Percentiles rank a stretch among this genome's conserved stretches.
These are phyloP conservation scores for Chouioia cunea DNA, from an alignment of 2,888 invertebrate genomes.

Conservation along the genomic window DNA sequence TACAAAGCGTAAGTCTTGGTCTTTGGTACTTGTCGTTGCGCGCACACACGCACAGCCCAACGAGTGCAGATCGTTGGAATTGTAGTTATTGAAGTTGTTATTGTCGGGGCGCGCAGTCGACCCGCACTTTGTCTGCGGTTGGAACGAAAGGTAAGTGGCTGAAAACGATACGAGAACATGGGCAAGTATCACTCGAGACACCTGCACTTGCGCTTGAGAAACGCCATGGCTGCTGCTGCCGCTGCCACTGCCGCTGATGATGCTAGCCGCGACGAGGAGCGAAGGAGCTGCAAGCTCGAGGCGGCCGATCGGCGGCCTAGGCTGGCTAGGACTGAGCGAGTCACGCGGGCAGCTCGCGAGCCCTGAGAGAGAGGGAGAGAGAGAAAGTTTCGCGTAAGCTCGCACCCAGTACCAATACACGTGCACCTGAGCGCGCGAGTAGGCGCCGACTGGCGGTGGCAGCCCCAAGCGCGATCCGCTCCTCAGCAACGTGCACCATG, in stretches of 20 bases:
- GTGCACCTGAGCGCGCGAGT: slow-evolving; percentile 4
- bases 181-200: slow-evolving; percentile 55
- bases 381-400: slow-evolving; percentile 23
- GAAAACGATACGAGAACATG: slow-evolving; percentile 36
- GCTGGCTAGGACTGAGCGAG: slow-evolving; percentile 37
- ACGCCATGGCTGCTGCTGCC: slow-evolving; percentile 55
- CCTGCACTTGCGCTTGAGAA: slow-evolving; percentile 66
- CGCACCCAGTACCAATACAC: not conserved
- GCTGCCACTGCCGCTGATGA: no score
- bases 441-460: slow-evolving; percentile 34
- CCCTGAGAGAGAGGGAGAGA: no score
- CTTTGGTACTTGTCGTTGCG: not conserved
- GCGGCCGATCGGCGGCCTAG: slow-evolving; percentile 10
- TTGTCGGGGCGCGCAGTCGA: no score
- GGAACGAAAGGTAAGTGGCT: slow-evolving; percentile 9
- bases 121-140: not conserved
- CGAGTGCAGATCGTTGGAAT: no score
- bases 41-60: no score
- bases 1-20: no score
- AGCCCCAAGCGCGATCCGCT: slow-evolving; percentile 14
- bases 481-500: not conserved
- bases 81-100: no score
- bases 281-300: slow-evolving; percentile 30
- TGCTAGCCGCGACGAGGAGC: no score
- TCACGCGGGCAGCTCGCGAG: slow-evolving; percentile 5